Evolutionary conservation across 1,140 invertebrate species (phyloP), one percentile per base, ranked within the genome.

Genomic region (Drosophila ananassae): DNA sequence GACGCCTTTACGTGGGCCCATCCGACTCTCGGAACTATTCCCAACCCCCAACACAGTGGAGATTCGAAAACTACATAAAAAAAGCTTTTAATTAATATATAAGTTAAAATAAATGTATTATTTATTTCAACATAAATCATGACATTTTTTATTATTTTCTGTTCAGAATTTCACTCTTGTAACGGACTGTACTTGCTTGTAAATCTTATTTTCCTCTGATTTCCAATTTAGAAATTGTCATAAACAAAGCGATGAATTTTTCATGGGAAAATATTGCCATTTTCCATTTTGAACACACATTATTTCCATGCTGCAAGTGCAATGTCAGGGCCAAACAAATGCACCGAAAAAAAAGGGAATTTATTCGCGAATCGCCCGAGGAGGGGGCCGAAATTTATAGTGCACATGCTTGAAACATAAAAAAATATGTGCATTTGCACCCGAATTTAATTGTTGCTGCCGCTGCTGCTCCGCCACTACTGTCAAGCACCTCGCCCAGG

Each of bases 401-500:
- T 87, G 77, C 77, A 87, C 78, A 87, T 85, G 78, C 60, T 74
- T 30, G 57, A 80, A 84, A 77, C 81, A 84, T 77, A 87, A 87
- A 84, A 75, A 67, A 44, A 52, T 51, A 74, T 37, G 46, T 50
- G 48, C 48, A 59, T 39, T 41, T 60, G 44, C 64, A 58, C 12
- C 12, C 55, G 28, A 54, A 73, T 55, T 75, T 75, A 75, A 74
- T 64, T 74, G 71, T 72, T 51, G 54, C 30, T 59, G 54, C 37
- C 69, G 34, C 30, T 59, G 54, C 37, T 63, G 34, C 34, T 37
- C 9, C 34, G 34, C 10, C 25, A 25, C 34, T 17, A 62, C 81
- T 75, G 81, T 82, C 81, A 85, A 85, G 82, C 78, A 87, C 81
- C 81, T 82, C 74, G 48, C 28, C 62, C 81, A 85, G 82, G 81